Evolutionary conservation across 1,140 invertebrate genomes (phyloP).

Genomic region (Argopecten irradians): DNA sequence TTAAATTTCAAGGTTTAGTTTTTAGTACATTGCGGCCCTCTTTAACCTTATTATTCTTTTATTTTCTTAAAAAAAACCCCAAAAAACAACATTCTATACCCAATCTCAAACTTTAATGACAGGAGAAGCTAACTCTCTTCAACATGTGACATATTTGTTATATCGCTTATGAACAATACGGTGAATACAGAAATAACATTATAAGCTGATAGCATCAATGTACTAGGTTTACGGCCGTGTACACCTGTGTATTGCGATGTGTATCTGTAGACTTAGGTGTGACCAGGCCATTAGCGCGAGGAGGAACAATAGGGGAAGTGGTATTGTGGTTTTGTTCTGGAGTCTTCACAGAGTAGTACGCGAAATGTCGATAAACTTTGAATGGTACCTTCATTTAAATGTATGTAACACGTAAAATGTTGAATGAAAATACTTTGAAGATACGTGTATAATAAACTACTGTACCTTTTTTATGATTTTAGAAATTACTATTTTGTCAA

Average conservation of each 20-base stretch:
- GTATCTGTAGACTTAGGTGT: background rate
- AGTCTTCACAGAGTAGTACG: background rate
- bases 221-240: background rate
- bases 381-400: too few species aligned
- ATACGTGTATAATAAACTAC: background rate
- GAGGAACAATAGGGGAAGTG: background rate
- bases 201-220: background rate
- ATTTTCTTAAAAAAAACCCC: too few species aligned
- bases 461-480: background rate
- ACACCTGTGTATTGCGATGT: background rate
- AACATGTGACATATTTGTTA: too few species aligned
- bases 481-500: background rate
- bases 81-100: too few species aligned
- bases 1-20: too few species aligned
- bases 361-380: background rate
- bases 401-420: too few species aligned
- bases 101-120: too few species aligned
- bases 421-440: too few species aligned
- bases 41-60: too few species aligned
- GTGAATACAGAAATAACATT: background rate
- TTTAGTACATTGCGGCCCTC: too few species aligned
- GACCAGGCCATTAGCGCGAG: background rate
- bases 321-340: background rate
- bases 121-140: too few species aligned
- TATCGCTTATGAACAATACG: background rate